Base-by-base conservation (phyloP, 2,888 invertebrate species). In the Sinodicranocentrus sp. region DNA sequence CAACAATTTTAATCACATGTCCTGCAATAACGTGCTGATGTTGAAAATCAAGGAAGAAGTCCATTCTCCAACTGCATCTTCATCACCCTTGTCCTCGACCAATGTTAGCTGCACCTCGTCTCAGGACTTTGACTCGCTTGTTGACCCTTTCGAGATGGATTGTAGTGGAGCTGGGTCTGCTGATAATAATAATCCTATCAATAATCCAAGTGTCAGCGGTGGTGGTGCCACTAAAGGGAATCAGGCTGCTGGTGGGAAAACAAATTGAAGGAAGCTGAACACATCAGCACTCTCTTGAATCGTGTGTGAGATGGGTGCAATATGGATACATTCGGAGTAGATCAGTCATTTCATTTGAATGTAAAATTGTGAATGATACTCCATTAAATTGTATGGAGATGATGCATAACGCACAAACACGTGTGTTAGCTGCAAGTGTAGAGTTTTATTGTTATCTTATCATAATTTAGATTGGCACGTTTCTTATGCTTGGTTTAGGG, bases 11-110 rank as follows among this genome's bases (percentile, higher is more conserved):
- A n/a, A n/a, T n/a, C 72, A 72, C 44, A 43, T 72, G 59, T 33
- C 72, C 6, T 57, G 26, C 15, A 57, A 23, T 23, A 72, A 59
- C 59, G 59, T 72, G 39, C 43, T 71, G 2, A 71, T 71, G 71
- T 21, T 72, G 43, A 57, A 44, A 25, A 72, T 72, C 43, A 72
- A 72, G 59, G 72, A 72, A 72, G 72, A 72, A 61, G 72, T 72
- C 8, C 59, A 72, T 33, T 59, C 61, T 59, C 61, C 71, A 71
- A 28, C 26, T 57, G 54, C 71, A 59, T 72, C 59, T 2, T 19
- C 57, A 10, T 54, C 54, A 71, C 5, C 23, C 59, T 48, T n/a
- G 15, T 10, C 48, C 17, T 63, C 28, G 43, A 15, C 59, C n/a
- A 59, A 59, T 39, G 63, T 25, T 3, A 39, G 63, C n/a, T 63